Evolutionary conservation across 1,140 invertebrate species (phyloP), one percentile per base, ranked within the genome.

Genomic region (Lepidotrigona ventralis): DNA sequence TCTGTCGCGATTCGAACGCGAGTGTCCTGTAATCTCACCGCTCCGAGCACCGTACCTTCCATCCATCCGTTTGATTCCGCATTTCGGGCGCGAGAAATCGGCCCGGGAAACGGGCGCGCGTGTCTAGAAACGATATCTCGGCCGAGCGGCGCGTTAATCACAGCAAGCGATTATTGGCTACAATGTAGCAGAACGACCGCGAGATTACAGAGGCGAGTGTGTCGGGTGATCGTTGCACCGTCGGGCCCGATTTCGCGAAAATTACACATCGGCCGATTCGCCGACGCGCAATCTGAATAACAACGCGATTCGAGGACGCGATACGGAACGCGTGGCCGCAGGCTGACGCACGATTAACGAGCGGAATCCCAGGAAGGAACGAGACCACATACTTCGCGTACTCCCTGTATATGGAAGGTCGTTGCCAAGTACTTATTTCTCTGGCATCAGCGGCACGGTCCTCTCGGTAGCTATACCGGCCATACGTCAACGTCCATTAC

Each of bases 401-500:
- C 75, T 85, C 79, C 58, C 58, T 63, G 84, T 88, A 87, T 80
- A 83, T 78, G 81, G 80, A 85, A 85, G 77, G 68, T 88, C 84
- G 84, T 85, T 86, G 87, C 77, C 84, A 76, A 89, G 79, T 86
- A 88, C 84, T 86, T 86, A 88, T 83, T 86, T 88, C 80, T 74
- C 79, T 76, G 79, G 79, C 81, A 84, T 88, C 77, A 89, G 70
- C 78, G 71, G 39, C 39, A 39, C 70, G 87, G 83, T 63, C 85
- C 77, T 88, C 84, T 86, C 84, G 77, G 88, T 88, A 89, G 89
- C 86, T 83, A 81, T 88, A 84, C 77, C 86, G 79, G 81, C 87
- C 90, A 90, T 90, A 91, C 90, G 90, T 91, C 90, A 91, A 89
- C 86, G 90, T 91, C 88, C 86, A 90, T 90, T 91, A 90, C 86